Conservation (phyloP, 2,888 invertebrate species). For the Apamea crenata region DNA sequence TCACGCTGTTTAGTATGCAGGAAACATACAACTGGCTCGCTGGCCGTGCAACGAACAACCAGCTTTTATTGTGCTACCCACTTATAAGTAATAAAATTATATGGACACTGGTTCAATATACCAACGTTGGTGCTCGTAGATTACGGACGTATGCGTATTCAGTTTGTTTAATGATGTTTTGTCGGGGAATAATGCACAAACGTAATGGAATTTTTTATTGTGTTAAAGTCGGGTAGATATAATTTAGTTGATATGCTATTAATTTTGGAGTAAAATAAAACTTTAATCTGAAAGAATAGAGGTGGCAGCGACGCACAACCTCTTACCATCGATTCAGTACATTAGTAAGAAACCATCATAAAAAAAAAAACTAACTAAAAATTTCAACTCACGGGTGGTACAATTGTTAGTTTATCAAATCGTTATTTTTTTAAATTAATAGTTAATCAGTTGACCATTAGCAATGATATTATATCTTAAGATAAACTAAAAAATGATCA, state of each 20-base stretch:
- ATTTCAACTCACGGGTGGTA: too few species aligned
- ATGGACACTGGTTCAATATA: conserved; percentile 58
- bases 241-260: background rate
- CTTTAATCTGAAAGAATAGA: background rate
- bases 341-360: too few species aligned
- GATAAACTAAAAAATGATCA: too few species aligned
- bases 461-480: too few species aligned
- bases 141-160: conserved; percentile 17
- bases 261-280: background rate
- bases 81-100: conserved; percentile 67
- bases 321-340: too few species aligned
- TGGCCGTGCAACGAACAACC: conserved; percentile 55
- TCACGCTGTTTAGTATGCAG: conserved; percentile 66
- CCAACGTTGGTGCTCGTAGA: conserved; percentile 20
- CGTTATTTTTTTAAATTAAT: too few species aligned
- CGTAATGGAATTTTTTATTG: conserved; percentile 27
- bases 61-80: conserved; percentile 65
- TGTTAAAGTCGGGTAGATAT: background rate
- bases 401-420: too few species aligned
- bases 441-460: too few species aligned
- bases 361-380: too few species aligned
- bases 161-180: conserved; percentile 34
- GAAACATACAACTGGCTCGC: conserved; percentile 51
- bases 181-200: conserved; percentile 3
- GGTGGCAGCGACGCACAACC: too few species aligned